Conservation (phyloP, 2,888 invertebrate species). For the Thereva unica region DNA sequence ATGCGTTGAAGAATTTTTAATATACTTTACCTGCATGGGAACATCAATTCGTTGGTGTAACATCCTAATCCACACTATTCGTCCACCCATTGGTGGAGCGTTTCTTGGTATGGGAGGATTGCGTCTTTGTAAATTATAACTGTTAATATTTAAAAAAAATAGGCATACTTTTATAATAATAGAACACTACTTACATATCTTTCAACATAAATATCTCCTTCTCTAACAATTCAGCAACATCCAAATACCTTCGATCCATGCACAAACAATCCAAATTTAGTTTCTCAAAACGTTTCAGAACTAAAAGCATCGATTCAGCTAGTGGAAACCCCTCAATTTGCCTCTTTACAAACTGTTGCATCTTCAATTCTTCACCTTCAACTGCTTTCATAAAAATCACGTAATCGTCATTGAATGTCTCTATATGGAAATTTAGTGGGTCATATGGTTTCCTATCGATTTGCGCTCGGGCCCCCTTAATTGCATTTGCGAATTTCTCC, state of each 20-base stretch:
- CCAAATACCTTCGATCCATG: conserved; percentile 74
- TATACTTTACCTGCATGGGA: conserved; percentile 69
- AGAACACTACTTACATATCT: conserved; percentile 61
- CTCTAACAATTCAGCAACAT: conserved; percentile 69
- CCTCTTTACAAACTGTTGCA: conserved; percentile 73
- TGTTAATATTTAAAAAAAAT: conserved; percentile 43
- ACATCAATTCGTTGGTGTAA: conserved; percentile 72
- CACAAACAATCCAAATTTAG: conserved; percentile 72
- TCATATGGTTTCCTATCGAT: conserved; percentile 77
- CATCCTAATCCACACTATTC: conserved; percentile 82
- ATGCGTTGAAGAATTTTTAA: conserved; percentile 46
- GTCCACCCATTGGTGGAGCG: conserved; percentile 78
- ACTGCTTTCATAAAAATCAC: conserved; percentile 71
- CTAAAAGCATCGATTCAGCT: conserved; percentile 61
- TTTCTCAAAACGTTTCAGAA: conserved; percentile 69
- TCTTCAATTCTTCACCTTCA: conserved; percentile 70
- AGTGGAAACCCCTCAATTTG: conserved; percentile 56
- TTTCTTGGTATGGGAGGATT: conserved; percentile 74
- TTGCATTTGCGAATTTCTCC: conserved; percentile 70
- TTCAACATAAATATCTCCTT: conserved; percentile 71
- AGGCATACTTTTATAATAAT: too few species aligned
- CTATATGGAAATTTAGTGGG: conserved; percentile 76
- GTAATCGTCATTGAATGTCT: conserved; percentile 77
- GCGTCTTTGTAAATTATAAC: conserved; percentile 77
- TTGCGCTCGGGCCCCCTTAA: conserved; percentile 67